Conservation (phyloP, 2,113 vertebrate species). For the Platichthys stellatus region DNA sequence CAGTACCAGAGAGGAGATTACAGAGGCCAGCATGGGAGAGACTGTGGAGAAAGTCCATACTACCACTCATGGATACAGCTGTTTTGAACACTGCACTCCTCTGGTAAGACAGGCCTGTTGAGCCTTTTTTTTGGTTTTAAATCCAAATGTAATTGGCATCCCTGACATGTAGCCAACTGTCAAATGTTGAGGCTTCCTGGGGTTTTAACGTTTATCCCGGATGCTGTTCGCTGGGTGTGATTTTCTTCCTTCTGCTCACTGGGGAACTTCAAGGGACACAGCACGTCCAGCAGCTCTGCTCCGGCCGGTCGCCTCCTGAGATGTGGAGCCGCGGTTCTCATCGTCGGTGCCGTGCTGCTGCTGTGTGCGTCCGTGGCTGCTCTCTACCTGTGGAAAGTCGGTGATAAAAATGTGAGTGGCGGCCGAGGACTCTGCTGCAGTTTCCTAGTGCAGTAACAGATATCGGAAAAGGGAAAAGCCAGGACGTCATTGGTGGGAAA, state of each 20-base stretch:
- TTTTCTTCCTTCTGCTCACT: constrained; percentile 28
- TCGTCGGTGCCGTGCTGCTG: constrained; percentile 86
- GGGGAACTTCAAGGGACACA: constrained; percentile 76
- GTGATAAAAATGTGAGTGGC: constrained; percentile 86
- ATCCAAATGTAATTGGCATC: constrained; percentile 22
- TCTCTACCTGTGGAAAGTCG: constrained; percentile 91
- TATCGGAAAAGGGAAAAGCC: background rate
- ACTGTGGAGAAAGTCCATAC: constrained; percentile 84
- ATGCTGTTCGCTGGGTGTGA: background rate
- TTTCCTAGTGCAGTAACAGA: constrained; percentile 19
- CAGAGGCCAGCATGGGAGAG: constrained; percentile 75
- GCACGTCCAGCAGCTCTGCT: constrained; percentile 68
- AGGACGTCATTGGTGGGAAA: background rate
- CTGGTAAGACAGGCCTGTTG: constrained; percentile 81
- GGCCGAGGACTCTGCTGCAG: constrained; percentile 10
- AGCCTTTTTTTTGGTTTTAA: background rate
- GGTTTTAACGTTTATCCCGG: background rate
- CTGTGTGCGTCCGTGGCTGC: constrained; percentile 88
- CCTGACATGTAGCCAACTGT: constrained; percentile 24
- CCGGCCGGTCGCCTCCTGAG: constrained; percentile 82
- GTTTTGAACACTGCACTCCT: constrained; percentile 81
- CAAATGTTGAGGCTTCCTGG: background rate
- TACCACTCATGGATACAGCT: constrained; percentile 80
- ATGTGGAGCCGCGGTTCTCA: constrained; percentile 84
- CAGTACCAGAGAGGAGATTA: constrained; percentile 21